phyloP scores from a whole-genome alignment of 2,113 vertebrate genomes.

The Dipodomys ordii region DNA sequence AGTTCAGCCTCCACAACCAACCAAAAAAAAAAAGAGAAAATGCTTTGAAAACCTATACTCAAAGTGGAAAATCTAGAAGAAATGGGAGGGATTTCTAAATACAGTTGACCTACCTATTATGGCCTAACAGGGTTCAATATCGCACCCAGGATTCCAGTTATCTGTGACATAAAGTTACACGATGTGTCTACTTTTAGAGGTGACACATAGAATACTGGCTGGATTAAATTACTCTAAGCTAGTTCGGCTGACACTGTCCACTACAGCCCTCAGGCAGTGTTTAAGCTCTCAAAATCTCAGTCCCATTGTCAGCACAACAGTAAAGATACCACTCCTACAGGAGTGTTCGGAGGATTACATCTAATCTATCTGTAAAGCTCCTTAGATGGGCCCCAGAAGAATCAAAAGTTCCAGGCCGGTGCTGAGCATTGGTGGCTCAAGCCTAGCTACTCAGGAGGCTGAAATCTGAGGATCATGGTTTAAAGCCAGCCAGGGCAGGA shows the following conservation, averaged over 20 bases:
- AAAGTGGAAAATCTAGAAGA: neutral
- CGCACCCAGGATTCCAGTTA: neutral
- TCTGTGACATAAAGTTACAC: neutral
- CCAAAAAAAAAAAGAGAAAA: neutral
- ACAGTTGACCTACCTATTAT: neutral
- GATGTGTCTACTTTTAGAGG: neutral
- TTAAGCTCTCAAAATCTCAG: neutral
- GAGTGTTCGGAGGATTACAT: neutral
- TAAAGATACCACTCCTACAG: neutral
- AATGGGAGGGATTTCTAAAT: neutral
- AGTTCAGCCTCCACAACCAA: no score
- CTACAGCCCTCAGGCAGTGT: neutral
- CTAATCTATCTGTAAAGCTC: neutral
- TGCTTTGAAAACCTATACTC: no score
- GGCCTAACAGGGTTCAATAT: neutral
- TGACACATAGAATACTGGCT: neutral
- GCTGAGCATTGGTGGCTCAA: no score
- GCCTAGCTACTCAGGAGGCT: no score
- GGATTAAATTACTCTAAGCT: neutral
- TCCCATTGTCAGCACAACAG: neutral
- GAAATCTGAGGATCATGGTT: no score
- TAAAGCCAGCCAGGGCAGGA: no score
- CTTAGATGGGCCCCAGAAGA: neutral
- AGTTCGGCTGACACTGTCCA: neutral
- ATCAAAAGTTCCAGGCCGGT: neutral